Conservation (phyloP, 2,888 invertebrate species). For the Leucophenga maculata region DNA sequence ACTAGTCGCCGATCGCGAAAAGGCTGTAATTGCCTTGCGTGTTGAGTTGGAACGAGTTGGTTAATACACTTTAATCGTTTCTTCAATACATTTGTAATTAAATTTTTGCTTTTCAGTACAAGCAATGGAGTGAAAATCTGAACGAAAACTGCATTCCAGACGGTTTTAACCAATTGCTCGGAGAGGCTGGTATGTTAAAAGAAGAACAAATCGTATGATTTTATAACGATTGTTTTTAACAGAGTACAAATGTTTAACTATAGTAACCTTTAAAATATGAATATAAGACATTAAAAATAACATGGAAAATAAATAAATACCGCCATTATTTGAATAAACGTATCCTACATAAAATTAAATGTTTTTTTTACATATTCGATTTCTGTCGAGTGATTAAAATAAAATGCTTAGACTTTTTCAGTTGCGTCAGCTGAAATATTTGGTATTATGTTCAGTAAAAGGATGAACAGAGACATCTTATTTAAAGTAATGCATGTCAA, state of each 20-base stretch:
- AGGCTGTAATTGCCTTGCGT: conserved; percentile 88
- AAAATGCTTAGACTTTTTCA: too few species aligned
- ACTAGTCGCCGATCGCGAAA: conserved; percentile 92
- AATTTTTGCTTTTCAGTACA: conserved; percentile 77
- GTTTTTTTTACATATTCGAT: too few species aligned
- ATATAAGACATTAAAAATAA: conserved; percentile 3
- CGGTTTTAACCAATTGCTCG: conserved; percentile 82
- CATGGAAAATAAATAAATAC: conserved; percentile 26
- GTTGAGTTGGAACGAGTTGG: conserved; percentile 91
- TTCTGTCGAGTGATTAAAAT: too few species aligned
- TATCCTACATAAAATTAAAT: conserved; percentile 3
- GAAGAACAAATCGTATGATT: conserved; percentile 73
- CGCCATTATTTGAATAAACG: conserved; percentile 19
- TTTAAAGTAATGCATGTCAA: too few species aligned
- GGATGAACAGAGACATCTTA: too few species aligned
- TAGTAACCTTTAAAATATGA: too few species aligned
- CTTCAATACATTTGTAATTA: neutral
- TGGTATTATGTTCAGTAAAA: too few species aligned
- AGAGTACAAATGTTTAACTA: too few species aligned
- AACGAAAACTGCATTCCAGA: conserved; percentile 87
- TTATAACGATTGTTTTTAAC: too few species aligned
- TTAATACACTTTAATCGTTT: conserved; percentile 47
- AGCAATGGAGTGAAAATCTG: conserved; percentile 84
- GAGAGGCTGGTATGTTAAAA: conserved; percentile 82
- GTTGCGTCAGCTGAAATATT: too few species aligned